Percentiles rank a stretch among this genome's conserved stretches.
Evolutionary conservation across 1,140 invertebrate species (phyloP).

Genomic region (Leptinotarsa lineolata): DNA sequence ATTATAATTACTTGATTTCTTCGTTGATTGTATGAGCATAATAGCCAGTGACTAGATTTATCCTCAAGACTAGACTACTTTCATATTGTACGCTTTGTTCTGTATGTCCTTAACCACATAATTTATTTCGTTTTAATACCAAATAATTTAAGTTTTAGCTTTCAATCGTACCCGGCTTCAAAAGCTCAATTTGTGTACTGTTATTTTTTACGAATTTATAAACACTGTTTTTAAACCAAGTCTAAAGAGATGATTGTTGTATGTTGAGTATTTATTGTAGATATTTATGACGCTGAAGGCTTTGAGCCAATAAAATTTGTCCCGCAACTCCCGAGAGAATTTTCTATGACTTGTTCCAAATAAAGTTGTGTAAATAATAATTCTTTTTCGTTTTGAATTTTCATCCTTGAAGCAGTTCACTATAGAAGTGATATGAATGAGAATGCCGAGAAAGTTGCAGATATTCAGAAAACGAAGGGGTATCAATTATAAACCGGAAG

Average conservation of each 20-base stretch:
- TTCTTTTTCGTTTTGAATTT: not conserved
- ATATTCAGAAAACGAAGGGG: too few species aligned
- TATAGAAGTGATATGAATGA: too few species aligned
- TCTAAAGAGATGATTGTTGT: not conserved
- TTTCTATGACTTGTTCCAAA: conserved; percentile 18
- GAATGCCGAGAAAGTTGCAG: too few species aligned
- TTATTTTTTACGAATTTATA: conserved; percentile 16
- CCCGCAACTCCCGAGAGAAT: not conserved
- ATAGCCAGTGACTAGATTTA: too few species aligned
- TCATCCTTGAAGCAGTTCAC: too few species aligned
- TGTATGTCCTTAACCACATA: not conserved
- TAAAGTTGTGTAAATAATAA: conserved; percentile 24
- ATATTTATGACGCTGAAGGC: not conserved
- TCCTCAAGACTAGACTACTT: not conserved
- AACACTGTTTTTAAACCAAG: not conserved
- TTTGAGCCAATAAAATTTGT: conserved; percentile 2
- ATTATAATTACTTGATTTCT: too few species aligned
- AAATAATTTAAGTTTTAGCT: conserved; percentile 21
- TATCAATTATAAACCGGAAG: too few species aligned
- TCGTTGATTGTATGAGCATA: too few species aligned
- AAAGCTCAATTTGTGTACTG: conserved; percentile 24
- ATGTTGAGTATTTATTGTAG: conserved; percentile 9
- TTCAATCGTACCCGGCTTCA: conserved; percentile 1
- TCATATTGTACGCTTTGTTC: not conserved
- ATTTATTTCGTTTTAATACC: conserved; percentile 8